Evolutionary conservation across 2,113 vertebrate genomes (phyloP).

Genomic region (Furnarius figulus): DNA sequence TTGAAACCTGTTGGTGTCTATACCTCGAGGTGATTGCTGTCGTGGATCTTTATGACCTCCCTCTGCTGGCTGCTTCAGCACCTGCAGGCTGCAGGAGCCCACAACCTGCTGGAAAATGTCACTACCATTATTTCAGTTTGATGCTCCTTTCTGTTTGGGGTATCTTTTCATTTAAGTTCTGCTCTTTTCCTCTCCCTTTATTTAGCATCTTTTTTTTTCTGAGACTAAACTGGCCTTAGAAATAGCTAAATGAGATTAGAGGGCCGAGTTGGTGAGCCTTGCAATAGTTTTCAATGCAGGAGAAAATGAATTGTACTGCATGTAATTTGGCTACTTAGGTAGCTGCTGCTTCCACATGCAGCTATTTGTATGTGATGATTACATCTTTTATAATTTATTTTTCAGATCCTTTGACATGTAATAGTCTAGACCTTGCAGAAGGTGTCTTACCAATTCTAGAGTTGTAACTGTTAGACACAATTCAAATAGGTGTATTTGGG

Average conservation of each 20-base stretch:
- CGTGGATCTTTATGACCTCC: neutral
- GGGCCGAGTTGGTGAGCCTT: neutral
- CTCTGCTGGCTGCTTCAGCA: constrained; percentile 28
- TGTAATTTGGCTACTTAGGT: neutral
- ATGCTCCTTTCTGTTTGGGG: neutral
- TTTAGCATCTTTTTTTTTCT: neutral
- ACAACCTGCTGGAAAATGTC: neutral
- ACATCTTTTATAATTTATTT: neutral
- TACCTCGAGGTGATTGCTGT: neutral
- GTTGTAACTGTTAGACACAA: neutral
- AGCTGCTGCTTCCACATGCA: neutral
- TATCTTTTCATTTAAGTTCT: neutral
- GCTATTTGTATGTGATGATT: neutral
- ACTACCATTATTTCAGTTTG: neutral
- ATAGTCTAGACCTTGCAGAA: neutral
- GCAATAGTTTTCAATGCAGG: neutral
- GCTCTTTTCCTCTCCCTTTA: neutral
- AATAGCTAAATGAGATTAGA: constrained; percentile 4
- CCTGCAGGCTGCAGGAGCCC: neutral
- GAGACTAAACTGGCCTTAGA: neutral
- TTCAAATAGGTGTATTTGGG: neutral
- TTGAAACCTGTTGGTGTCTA: neutral
- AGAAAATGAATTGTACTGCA: neutral
- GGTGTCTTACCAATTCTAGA: neutral
- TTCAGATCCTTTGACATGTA: neutral